phyloP scores from a whole-genome alignment of 2,113 vertebrate species.

The Opisthocomus hoazin region DNA sequence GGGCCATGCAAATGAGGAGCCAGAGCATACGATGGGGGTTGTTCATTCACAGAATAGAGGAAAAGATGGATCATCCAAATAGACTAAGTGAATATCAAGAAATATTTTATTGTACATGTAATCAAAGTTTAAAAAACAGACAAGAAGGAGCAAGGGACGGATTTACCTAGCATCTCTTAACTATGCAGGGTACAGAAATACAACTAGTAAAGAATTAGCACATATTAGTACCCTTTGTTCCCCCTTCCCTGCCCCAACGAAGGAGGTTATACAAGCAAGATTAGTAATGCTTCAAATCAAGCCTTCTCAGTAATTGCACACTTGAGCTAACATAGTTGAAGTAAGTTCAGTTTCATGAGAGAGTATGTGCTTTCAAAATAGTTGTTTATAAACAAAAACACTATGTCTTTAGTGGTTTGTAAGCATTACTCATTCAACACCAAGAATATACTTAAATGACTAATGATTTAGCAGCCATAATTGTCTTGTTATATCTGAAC shows the following conservation, averaged over 20 bases:
- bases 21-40: neutral
- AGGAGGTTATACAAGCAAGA: constrained; percentile 16
- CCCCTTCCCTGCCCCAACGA: constrained; percentile 9
- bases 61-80: neutral
- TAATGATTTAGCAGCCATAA: constrained; percentile 22
- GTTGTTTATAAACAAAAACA: neutral
- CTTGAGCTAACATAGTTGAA: constrained; percentile 13
- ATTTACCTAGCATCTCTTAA: constrained; percentile 41
- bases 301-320: constrained; percentile 40
- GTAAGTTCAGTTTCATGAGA: constrained; percentile 34
- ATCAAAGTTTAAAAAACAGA: constrained; percentile 61
- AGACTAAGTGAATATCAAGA: constrained; percentile 64
- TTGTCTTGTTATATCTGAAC: constrained; percentile 12
- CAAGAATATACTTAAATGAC: constrained; percentile 19
- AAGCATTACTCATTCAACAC: constrained; percentile 46
- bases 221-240: constrained; percentile 46
- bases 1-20: neutral
- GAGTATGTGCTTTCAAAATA: neutral
- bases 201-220: constrained; percentile 36
- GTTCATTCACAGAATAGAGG: neutral
- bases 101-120: constrained; percentile 74
- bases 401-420: constrained; percentile 5
- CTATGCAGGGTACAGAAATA: constrained; percentile 55
- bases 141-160: constrained; percentile 46
- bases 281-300: constrained; percentile 48